phyloP scores from a whole-genome alignment of 2,888 invertebrate genomes.

The Callyntrura sp. region DNA sequence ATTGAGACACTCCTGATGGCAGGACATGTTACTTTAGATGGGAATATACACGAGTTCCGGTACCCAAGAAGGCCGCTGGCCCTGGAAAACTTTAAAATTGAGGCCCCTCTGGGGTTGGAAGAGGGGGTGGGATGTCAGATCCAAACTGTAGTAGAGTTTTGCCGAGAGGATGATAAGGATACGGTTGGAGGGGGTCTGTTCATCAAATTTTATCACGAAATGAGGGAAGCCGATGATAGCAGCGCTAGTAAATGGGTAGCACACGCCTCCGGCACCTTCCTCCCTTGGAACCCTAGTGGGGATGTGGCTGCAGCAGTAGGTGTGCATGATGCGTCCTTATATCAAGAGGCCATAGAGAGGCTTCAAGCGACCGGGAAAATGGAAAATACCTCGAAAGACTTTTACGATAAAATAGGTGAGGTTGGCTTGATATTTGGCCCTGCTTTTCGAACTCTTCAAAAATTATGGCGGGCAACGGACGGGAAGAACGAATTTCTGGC shows the following conservation, averaged over 20 bases:
- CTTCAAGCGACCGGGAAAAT: constrained; percentile 1
- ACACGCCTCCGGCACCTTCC: constrained; percentile 56
- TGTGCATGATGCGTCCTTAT: background rate
- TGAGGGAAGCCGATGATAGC: constrained; percentile 39
- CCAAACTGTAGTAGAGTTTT: constrained; percentile 58
- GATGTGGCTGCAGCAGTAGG: background rate
- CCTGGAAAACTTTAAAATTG: constrained; percentile 69
- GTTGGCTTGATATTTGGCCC: constrained; percentile 41
- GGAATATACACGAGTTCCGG: constrained; percentile 13
- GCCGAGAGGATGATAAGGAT: background rate
- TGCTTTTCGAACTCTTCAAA: constrained; percentile 19
- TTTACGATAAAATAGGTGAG: constrained; percentile 40
- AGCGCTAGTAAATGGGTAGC: constrained; percentile 56
- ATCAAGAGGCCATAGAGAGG: background rate
- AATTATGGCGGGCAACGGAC: constrained; percentile 14
- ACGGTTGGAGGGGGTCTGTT: constrained; percentile 37
- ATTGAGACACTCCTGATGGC: constrained; percentile 71
- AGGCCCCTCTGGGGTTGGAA: constrained; percentile 64
- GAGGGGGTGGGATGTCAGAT: constrained; percentile 39
- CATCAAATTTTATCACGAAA: constrained; percentile 44
- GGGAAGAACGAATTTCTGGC: constrained; percentile 24
- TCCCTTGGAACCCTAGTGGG: constrained; percentile 37
- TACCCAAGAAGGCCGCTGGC: constrained; percentile 61
- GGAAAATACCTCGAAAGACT: constrained; percentile 24
- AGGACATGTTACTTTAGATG: constrained; percentile 65